Base-by-base conservation (phyloP, 2,888 invertebrate genomes). In the Crioceris asparagi region DNA sequence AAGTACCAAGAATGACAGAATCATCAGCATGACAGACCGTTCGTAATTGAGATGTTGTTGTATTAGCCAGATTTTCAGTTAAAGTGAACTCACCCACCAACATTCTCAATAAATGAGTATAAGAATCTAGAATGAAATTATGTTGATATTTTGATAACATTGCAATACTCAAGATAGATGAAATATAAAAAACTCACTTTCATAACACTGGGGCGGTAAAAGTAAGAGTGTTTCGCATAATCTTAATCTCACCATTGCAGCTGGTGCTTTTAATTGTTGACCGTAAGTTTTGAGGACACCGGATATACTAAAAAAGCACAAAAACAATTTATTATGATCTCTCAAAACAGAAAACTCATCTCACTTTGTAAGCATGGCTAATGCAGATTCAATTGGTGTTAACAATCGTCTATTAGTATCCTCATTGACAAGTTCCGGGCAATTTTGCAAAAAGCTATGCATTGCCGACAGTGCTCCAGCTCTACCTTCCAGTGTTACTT, bases 381-480 rank as follows among this genome's bases (percentile, higher is more conserved):
- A 74, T 8, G 96, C 94, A 50, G 92, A 90, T 65, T 97, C 96
- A 37, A 97, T 84, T 1, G 96, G 96, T 4, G 83, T 81, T 15
- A 96, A 68, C 38, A 97, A 69, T 56, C 93, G 75, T 32, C 90
- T 74, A 2, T 86, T 84, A 40, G 94, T 88, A 53, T 97, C 96
- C 44, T 94, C 94, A 39, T 83, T 87, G 2, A 91, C 77, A 41
- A 97, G 67, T 48, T 94, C 90, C 0, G 87, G 83, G 54, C 93
- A 96, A 62, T 94, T 83, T 19, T 83, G 71, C 27, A 97, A 67
- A 60, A 98, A 83, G 62, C 93, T 93, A 59, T 92, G 84, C 77
- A 98, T 83, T 0, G 96, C 92, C 29, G 93, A 91, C 8, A 98
- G 66, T 2, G 97, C 97, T 1, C 97, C 97, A 3, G 96, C 92